Evolutionary conservation across 2,113 vertebrate species (phyloP).

Genomic region (Aramus guarauna): DNA sequence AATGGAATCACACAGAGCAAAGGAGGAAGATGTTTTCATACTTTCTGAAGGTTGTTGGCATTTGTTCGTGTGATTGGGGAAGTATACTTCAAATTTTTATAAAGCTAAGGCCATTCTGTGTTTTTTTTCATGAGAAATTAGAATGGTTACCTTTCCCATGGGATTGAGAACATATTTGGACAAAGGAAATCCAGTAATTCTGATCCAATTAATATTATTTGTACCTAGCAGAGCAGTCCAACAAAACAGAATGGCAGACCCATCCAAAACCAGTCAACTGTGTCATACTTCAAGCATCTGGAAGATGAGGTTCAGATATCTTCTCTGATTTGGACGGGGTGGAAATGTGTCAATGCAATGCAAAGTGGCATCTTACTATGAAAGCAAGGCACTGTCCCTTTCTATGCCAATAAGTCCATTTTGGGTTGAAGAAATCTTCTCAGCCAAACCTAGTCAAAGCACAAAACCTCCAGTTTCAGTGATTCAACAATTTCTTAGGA

Average conservation of each 20-base stretch:
- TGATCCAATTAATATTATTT: background rate
- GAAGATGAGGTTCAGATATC: background rate
- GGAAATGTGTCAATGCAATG: background rate
- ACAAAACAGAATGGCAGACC: background rate
- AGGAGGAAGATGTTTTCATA: background rate
- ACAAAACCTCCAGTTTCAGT: background rate
- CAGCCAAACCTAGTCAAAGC: fast-evolving
- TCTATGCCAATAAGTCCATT: background rate
- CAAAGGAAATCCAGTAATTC: background rate
- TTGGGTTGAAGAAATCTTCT: background rate
- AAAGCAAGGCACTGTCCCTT: background rate
- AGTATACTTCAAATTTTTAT: background rate
- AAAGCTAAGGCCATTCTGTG: background rate
- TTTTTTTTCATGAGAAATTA: background rate
- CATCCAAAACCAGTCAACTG: background rate
- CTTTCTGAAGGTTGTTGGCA: background rate
- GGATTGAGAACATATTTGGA: background rate
- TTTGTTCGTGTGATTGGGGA: fast-evolving
- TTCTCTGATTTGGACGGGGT: background rate
- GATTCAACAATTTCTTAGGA: background rate
- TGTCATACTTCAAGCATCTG: background rate
- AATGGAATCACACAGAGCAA: background rate
- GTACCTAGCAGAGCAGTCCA: background rate
- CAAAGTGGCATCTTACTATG: background rate
- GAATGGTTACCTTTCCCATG: background rate